Conservation (phyloP, 2,797 vertebrate species). For the Clangula hyemalis region DNA sequence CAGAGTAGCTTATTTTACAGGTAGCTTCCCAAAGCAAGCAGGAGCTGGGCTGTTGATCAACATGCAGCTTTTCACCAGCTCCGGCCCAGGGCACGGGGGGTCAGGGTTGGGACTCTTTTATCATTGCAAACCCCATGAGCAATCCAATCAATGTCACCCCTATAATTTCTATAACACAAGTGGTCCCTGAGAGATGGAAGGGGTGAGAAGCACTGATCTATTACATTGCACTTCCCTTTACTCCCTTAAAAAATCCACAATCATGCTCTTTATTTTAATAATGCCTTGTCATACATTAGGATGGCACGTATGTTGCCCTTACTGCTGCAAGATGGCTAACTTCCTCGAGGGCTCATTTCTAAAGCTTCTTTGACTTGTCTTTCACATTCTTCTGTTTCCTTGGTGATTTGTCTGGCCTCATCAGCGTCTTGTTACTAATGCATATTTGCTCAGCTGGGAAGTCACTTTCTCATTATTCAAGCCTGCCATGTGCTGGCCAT, state of each 20-base stretch:
- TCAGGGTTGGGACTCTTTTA: neutral
- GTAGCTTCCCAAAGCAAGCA: neutral
- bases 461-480: slow-evolving; percentile 62
- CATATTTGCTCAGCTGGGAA: slow-evolving; percentile 60
- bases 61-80: neutral
- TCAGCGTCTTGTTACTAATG: slow-evolving; percentile 61
- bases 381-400: slow-evolving; percentile 48
- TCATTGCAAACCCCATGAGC: neutral
- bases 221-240: neutral
- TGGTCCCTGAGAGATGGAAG: neutral
- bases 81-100: neutral
- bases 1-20: neutral
- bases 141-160: neutral
- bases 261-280: neutral
- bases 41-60: neutral
- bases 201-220: neutral
- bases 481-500: slow-evolving; percentile 58
- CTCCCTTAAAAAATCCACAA: neutral
- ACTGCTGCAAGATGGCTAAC: slow-evolving; percentile 19
- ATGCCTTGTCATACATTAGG: neutral
- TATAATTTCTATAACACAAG: neutral
- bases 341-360: slow-evolving; percentile 36
- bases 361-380: slow-evolving; percentile 23
- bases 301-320: neutral
- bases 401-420: slow-evolving; percentile 55